Percentiles rank a stretch among this genome's conserved stretches.
Conservation (phyloP, 30 jellyfish, hydroid and myxozoan genomes). For the Mastigias papua region DNA sequence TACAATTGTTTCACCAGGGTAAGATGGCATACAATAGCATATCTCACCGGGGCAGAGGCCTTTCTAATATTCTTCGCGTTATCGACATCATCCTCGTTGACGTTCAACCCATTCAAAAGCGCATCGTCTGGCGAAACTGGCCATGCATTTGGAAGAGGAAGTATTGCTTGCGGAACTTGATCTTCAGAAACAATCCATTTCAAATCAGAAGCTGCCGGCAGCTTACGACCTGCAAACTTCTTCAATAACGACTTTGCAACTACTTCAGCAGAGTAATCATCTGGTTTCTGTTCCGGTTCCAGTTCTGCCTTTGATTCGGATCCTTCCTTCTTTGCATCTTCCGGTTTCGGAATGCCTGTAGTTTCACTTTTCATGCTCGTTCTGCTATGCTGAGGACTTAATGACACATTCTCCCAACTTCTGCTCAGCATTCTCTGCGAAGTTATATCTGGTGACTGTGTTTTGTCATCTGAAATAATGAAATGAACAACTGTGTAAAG, state of each 20-base stretch:
- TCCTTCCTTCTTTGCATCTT: constrained; percentile 53
- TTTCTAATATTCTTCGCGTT: constrained; percentile 10
- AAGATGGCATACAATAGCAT: not conserved
- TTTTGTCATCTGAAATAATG: constrained; percentile 55
- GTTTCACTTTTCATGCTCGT: constrained; percentile 18
- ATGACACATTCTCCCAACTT: constrained; percentile 93
- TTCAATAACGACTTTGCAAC: constrained; percentile 91
- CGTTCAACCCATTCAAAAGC: constrained; percentile 32
- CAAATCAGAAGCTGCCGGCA: constrained; percentile 97
- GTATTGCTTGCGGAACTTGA: constrained; percentile 89
- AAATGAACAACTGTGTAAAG: not conserved
- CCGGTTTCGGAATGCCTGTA: constrained; percentile 43
- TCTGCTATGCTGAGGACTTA: constrained; percentile 69
- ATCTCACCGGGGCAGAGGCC: constrained; percentile 75
- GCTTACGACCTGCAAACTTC: constrained; percentile 83
- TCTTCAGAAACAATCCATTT: constrained; percentile 94
- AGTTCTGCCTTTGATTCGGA: not conserved
- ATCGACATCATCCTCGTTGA: constrained; percentile 54
- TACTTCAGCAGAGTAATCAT: constrained; percentile 93
- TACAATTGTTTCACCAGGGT: no score
- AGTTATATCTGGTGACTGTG: constrained; percentile 39
- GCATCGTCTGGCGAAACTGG: constrained; percentile 93
- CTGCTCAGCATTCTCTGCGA: constrained; percentile 82
- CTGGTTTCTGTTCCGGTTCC: constrained; percentile 63
- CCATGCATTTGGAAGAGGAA: constrained; percentile 94